These are phyloP conservation scores for Melozone crissalis DNA, from an alignment of 2,113 vertebrate species.

Conservation along the genomic window DNA sequence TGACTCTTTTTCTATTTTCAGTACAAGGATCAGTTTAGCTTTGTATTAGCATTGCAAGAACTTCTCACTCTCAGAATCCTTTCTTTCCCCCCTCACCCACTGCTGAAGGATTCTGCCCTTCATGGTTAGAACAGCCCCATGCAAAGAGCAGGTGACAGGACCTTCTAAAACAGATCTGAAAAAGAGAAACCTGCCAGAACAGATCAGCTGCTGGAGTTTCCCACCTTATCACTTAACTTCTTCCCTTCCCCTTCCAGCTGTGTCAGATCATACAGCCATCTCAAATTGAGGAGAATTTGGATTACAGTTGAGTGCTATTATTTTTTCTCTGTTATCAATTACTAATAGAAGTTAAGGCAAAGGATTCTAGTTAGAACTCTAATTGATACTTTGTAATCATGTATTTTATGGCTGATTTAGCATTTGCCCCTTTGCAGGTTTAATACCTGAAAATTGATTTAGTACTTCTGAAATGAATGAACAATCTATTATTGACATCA, in stretches of 20 bases:
- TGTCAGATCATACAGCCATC: not conserved
- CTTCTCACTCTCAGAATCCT: not conserved
- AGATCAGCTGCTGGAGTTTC: not conserved
- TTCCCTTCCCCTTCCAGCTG: not conserved
- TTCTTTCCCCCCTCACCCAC: not conserved
- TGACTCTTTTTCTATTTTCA: not conserved
- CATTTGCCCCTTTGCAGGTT: not conserved
- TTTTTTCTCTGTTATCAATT: not conserved
- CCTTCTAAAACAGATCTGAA: not conserved
- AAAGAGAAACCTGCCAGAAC: not conserved
- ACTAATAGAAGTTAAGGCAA: not conserved
- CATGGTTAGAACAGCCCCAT: not conserved
- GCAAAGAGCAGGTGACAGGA: not conserved
- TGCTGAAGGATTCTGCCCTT: not conserved
- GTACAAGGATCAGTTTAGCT: not conserved
- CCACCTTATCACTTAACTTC: not conserved
- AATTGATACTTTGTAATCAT: not conserved
- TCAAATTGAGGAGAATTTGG: not conserved
- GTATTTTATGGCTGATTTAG: not conserved
- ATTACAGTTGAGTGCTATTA: not conserved
- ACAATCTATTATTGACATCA: not conserved
- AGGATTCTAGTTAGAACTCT: not conserved
- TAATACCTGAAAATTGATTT: not conserved
- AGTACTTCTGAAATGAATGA: not conserved
- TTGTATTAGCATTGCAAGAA: not conserved